Evolutionary conservation across 2,888 invertebrate genomes (phyloP), one percentile per base, ranked within the genome.

Genomic region (Melitaea athalia): DNA sequence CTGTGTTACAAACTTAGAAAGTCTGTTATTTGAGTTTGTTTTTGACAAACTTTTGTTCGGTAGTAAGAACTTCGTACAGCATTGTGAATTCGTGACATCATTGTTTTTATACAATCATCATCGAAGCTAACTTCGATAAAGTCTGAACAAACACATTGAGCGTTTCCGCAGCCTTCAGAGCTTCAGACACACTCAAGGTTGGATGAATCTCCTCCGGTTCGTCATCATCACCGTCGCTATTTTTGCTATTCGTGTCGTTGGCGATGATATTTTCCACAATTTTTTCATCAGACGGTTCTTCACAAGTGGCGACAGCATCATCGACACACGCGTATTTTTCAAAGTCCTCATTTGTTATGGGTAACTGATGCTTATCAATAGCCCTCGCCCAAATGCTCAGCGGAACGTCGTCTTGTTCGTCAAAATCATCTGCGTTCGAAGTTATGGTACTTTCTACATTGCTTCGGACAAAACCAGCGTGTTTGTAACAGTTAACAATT

Each of bases 261-360:
- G 71, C 71, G 68, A 75, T 76, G 66, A 76, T 74, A 74, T 74
- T 76, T 17, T 66, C 65, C 67, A 78, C 68, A 67, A 78, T 76
- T 67, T 77, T 76, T 76, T 77, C 75, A 73, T 76, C 74, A 71
- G 71, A 69, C 71, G 71, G 75, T 17, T 75, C 74, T 69, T 76
- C 72, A 67, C 65, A 75, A 52, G 74, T 76, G 70, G 72, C 71
- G 71, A 73, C 67, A 73, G 69, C 69, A 69, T 70, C 73, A 73
- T 75, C 74, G 60, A 72, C 63, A 71, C n/a, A 49, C 63, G 68
- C 64, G 57, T 31, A 59, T 75, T 74, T 69, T 70, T 75, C 73
- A 73, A 74, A 68, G 47, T 73, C 73, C 38, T 38, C 38, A 5
- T 38, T 2, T 7, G 38, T 38, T 38, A 38, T 8, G 8, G 38